phyloP scores from a whole-genome alignment of 2,113 vertebrate species.

The Setophaga coronata region DNA sequence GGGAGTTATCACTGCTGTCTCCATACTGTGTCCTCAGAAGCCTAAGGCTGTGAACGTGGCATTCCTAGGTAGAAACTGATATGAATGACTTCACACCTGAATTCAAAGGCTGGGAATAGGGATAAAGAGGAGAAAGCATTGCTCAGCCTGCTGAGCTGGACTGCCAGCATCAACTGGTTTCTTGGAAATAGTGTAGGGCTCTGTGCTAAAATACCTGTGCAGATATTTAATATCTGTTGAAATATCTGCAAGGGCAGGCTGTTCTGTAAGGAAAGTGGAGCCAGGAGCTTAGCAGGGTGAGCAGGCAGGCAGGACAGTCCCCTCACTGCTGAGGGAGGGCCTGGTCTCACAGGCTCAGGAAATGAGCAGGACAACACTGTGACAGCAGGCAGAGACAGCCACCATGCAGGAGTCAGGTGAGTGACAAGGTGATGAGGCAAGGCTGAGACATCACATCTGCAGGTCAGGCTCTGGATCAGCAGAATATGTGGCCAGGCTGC shows the following conservation, averaged over 20 bases:
- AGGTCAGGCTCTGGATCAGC: not conserved
- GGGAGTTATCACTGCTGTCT: conserved; percentile 89
- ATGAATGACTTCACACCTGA: not conserved
- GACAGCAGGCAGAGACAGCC: not conserved
- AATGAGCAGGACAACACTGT: not conserved
- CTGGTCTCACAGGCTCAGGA: rapidly evolving
- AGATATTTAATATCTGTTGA: not conserved
- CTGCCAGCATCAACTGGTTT: not conserved
- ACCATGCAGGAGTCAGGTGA: not conserved
- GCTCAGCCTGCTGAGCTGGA: not conserved
- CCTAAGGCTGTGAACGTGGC: conserved; percentile 88
- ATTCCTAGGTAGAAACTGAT: conserved; percentile 82
- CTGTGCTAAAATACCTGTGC: not conserved
- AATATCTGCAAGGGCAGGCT: not conserved
- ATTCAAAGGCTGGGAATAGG: not conserved
- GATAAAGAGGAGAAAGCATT: not conserved
- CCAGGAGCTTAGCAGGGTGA: not conserved
- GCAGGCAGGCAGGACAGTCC: not conserved
- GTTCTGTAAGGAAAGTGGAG: not conserved
- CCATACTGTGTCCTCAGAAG: conserved; percentile 88
- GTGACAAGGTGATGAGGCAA: not conserved
- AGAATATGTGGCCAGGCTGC: not conserved
- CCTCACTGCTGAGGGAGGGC: not conserved
- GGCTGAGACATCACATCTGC: not conserved
- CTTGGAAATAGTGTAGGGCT: not conserved